Conservation (phyloP, 2,888 invertebrate species). For the Torymus tubicola region DNA sequence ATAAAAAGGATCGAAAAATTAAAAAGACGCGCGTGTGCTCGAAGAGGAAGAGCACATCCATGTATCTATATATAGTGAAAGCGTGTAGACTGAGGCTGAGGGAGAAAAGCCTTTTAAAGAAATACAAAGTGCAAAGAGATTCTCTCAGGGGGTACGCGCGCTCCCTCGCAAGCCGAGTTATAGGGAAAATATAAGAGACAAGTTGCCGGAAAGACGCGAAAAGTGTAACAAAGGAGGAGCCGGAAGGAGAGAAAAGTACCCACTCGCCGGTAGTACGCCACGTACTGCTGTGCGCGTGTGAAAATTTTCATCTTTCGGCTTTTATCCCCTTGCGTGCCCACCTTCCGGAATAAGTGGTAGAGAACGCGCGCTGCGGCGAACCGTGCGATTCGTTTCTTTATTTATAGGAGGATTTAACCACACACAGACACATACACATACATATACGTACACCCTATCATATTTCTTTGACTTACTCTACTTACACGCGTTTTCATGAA, state of each 20-base stretch:
- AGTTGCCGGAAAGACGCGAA: conserved; percentile 30
- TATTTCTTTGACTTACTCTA: too few relatives aligned
- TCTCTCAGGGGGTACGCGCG: conserved; percentile 44
- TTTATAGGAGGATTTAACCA: conserved; percentile 1
- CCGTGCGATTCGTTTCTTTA: conserved; percentile 3
- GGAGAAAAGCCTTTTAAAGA: conserved; percentile 51
- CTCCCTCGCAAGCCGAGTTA: conserved; percentile 20
- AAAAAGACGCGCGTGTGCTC: too few relatives aligned
- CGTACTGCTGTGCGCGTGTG: background rate
- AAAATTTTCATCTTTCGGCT: conserved; percentile 38
- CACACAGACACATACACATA: too few relatives aligned
- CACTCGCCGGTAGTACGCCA: too few relatives aligned
- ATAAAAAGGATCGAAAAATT: too few relatives aligned
- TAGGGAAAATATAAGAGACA: conserved; percentile 41
- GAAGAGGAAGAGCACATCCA: background rate
- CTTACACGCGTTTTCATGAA: too few relatives aligned
- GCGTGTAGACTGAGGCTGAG: background rate
- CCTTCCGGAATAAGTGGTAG: too few relatives aligned
- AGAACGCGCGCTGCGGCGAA: background rate
- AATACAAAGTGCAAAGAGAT: conserved; percentile 60
- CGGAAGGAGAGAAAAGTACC: background rate
- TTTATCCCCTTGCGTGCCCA: conserved; percentile 9
- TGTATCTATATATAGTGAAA: background rate
- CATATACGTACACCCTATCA: too few relatives aligned
- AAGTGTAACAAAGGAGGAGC: conserved; percentile 18